Evolutionary conservation across 2,797 vertebrate species (phyloP).

Genomic region (Micrastur ruficollis): DNA sequence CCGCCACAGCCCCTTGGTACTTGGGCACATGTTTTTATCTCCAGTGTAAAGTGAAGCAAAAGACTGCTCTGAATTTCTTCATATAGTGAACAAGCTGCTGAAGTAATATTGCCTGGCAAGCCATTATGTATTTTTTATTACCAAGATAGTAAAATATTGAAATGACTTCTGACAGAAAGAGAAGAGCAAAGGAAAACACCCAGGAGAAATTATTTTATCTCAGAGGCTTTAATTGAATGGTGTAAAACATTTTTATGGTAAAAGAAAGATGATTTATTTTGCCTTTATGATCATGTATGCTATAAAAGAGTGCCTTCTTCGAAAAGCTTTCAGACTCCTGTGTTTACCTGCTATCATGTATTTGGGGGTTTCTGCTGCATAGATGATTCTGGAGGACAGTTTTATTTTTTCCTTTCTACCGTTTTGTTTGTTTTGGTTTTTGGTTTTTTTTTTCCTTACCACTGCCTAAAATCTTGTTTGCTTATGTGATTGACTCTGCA

Average conservation of each 20-base stretch:
- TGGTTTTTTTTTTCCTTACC: not conserved
- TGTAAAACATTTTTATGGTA: slow-evolving; percentile 22
- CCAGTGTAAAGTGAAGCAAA: not conserved
- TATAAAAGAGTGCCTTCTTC: not conserved
- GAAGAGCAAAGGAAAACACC: slow-evolving; percentile 38
- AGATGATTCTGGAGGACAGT: not conserved
- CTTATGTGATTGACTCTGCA: not conserved
- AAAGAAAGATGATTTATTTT: slow-evolving; percentile 47
- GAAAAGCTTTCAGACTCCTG: not conserved
- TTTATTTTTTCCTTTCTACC: not conserved
- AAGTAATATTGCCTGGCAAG: not conserved
- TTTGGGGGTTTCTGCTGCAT: not conserved
- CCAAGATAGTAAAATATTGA: slow-evolving; percentile 61
- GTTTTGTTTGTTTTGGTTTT: too few species aligned
- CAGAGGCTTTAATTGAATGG: slow-evolving; percentile 8
- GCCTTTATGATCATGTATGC: not conserved
- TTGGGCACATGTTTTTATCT: not conserved
- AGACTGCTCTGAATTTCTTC: not conserved
- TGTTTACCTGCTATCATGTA: not conserved
- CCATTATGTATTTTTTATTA: slow-evolving; percentile 64
- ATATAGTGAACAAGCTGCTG: not conserved
- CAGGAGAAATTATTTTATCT: slow-evolving; percentile 42
- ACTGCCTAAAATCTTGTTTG: not conserved
- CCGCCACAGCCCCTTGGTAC: not conserved
- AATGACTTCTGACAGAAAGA: slow-evolving; percentile 34